These are phyloP conservation scores for Catocala nupta DNA, from an alignment of 2,888 invertebrate species.

Conservation along the genomic window DNA sequence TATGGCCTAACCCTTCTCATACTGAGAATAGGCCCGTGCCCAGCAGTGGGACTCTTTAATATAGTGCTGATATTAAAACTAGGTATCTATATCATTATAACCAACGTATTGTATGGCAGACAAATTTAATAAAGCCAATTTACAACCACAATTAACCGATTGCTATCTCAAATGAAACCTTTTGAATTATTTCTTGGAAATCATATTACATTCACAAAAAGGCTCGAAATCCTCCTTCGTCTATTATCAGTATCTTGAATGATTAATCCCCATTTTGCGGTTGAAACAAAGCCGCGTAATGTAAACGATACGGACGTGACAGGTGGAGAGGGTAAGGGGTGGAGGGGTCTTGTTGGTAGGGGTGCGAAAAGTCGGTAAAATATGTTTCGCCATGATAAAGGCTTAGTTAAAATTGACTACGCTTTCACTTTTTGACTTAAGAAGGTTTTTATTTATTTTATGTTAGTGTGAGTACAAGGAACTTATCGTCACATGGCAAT, in stretches of 20 bases:
- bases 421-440: not conserved
- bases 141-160: too few species aligned
- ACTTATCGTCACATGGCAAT: too few species aligned
- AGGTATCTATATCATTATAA: too few species aligned
- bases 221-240: constrained; percentile 37
- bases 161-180: too few species aligned
- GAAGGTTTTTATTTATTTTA: not conserved
- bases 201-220: constrained; percentile 19
- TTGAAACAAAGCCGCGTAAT: constrained; percentile 64
- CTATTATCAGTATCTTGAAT: constrained; percentile 67
- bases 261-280: constrained; percentile 68
- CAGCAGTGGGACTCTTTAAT: too few species aligned
- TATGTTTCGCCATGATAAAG: constrained; percentile 3
- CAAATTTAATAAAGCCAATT: too few species aligned
- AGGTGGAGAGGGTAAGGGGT: constrained; percentile 47
- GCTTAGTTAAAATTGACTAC: not conserved
- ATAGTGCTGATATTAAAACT: too few species aligned
- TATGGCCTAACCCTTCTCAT: too few species aligned
- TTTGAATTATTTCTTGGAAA: not conserved
- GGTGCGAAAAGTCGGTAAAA: constrained; percentile 23
- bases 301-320: constrained; percentile 65
- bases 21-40: too few species aligned
- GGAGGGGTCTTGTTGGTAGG: constrained; percentile 24
- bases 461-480: too few species aligned
- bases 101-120: too few species aligned